These are phyloP conservation scores for Chinchilla lanigera DNA, from an alignment of 2,113 vertebrate genomes.

Conservation along the genomic window DNA sequence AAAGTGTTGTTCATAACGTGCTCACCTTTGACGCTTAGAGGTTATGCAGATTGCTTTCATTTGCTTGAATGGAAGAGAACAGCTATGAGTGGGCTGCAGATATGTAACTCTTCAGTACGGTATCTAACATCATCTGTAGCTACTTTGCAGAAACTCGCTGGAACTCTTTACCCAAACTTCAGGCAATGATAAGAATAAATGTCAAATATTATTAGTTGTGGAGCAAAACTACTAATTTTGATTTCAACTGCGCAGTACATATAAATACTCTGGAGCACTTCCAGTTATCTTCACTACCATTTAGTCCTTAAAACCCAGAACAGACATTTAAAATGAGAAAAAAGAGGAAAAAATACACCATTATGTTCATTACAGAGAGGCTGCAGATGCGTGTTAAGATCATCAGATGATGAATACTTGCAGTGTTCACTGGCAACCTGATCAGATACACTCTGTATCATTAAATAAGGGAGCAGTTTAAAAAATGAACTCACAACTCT, in stretches of 20 bases:
- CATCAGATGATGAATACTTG: conserved; percentile 86
- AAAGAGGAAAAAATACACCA: not conserved
- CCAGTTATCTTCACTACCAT: conserved; percentile 88
- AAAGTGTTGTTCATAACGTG: conserved; percentile 76
- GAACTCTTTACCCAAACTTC: conserved; percentile 80
- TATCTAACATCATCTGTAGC: conserved; percentile 77
- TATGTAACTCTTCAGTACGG: conserved; percentile 63
- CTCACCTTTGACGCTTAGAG: conserved; percentile 82
- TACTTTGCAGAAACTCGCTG: conserved; percentile 80
- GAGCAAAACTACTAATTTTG: conserved; percentile 87
- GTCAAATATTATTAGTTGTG: conserved; percentile 88
- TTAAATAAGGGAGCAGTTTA: conserved; percentile 86
- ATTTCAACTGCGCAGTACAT: conserved; percentile 83
- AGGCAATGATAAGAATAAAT: conserved; percentile 84
- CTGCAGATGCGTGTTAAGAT: conserved; percentile 85
- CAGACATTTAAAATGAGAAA: conserved; percentile 87
- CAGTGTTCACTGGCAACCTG: conserved; percentile 83
- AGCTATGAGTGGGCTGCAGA: conserved; percentile 75
- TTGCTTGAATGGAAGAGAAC: conserved; percentile 75
- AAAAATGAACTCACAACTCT: conserved; percentile 84
- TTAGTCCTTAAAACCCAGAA: conserved; percentile 88
- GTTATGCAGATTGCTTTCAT: conserved; percentile 77
- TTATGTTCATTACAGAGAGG: conserved; percentile 70
- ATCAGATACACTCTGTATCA: conserved; percentile 85
- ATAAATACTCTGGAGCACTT: conserved; percentile 86